Evolutionary conservation across 2,888 invertebrate genomes (phyloP).

Genomic region (Plagiodera versicolora): DNA sequence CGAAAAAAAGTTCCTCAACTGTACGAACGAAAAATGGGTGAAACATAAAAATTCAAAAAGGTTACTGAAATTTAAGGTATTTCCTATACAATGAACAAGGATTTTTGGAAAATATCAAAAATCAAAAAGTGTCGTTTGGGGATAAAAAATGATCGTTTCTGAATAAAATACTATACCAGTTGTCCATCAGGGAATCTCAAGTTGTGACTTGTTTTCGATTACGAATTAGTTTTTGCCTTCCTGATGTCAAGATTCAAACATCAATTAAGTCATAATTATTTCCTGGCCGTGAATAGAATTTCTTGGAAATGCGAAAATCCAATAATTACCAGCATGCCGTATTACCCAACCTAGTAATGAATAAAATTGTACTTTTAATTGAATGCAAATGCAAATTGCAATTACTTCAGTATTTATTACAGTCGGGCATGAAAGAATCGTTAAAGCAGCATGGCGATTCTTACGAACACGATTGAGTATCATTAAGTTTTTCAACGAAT

Average conservation of each 20-base stretch:
- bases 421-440: conserved; percentile 2
- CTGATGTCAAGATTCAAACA: not conserved
- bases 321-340: conserved; percentile 6
- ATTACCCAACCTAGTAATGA: conserved; percentile 4
- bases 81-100: too few species aligned
- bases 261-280: conserved; percentile 9
- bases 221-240: too few species aligned
- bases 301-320: not conserved
- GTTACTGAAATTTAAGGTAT: too few species aligned
- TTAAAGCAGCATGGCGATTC: conserved; percentile 13
- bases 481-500: conserved; percentile 8
- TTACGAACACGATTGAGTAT: conserved; percentile 10
- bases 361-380: conserved; percentile 11
- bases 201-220: too few species aligned
- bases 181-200: too few species aligned
- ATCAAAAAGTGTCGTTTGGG: too few species aligned
- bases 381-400: conserved; percentile 13
- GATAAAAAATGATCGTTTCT: too few species aligned
- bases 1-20: too few species aligned
- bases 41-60: too few species aligned
- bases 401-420: conserved; percentile 13
- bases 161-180: too few species aligned
- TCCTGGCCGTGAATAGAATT: not conserved
- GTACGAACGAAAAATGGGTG: too few species aligned
- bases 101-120: too few species aligned